Percentiles rank a stretch among this genome's conserved stretches.
These are phyloP conservation scores for Serripes groenlandicus DNA, from an alignment of 2,888 invertebrate species.

Conservation along the genomic window DNA sequence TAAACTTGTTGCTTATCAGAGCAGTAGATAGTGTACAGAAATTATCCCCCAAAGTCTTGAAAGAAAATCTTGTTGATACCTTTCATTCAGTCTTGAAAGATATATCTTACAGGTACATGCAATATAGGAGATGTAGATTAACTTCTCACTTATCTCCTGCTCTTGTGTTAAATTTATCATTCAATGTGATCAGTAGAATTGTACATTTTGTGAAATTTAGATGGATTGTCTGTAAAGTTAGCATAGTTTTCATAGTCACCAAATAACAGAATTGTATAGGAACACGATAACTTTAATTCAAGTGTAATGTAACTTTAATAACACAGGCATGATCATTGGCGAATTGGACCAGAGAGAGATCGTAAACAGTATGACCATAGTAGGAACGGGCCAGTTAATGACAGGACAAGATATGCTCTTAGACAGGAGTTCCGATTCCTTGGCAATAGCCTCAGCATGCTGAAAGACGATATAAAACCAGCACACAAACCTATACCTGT, in stretches of 20 bases:
- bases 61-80: no score
- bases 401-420: conserved; percentile 70
- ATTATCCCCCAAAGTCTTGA: no score
- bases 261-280: no score
- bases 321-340: conserved; percentile 27
- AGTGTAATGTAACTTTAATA: conserved; percentile 58
- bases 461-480: conserved; percentile 57
- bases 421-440: conserved; percentile 72
- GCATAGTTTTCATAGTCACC: background rate
- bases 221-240: background rate
- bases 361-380: conserved; percentile 78
- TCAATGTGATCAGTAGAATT: no score
- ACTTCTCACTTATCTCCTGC: no score
- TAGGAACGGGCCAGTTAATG: conserved; percentile 75
- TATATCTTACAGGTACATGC: no score
- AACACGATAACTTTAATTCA: background rate
- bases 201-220: background rate
- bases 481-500: conserved; percentile 55
- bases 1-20: no score
- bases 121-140: no score
- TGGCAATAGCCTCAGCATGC: conserved; percentile 61
- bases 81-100: no score
- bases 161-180: no score
- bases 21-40: no score
- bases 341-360: conserved; percentile 74